A percentile compares a stretch with the other conserved stretches of the same genome.
phyloP scores from a whole-genome alignment of 2,888 invertebrate genomes.

The Aphidius colemani region DNA sequence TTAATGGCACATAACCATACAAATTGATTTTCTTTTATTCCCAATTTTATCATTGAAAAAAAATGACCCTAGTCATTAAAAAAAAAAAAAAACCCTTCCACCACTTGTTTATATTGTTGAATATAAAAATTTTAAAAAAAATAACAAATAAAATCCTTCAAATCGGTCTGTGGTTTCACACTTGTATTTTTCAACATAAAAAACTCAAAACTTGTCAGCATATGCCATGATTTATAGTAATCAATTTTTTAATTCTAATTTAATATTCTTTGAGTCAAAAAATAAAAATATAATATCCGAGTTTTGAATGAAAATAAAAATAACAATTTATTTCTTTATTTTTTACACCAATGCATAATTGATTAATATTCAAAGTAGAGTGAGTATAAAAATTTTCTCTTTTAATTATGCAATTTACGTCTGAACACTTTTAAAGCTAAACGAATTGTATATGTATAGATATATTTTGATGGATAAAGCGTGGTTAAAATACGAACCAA shows the following conservation, averaged over 20 bases:
- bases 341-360: too few relatives aligned
- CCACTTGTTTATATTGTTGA: not conserved
- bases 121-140: not conserved
- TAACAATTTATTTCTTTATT: too few relatives aligned
- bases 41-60: not conserved
- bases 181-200: not conserved
- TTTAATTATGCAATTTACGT: too few relatives aligned
- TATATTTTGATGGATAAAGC: not conserved
- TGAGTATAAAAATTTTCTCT: too few relatives aligned
- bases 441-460: not conserved
- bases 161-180: constrained; percentile 15
- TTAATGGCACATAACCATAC: too few relatives aligned
- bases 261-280: not conserved
- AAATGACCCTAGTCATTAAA: not conserved
- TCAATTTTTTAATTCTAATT: constrained; percentile 2
- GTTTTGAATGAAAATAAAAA: too few relatives aligned
- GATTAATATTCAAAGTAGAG: too few relatives aligned
- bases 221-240: not conserved
- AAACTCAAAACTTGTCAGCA: constrained; percentile 13
- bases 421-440: too few relatives aligned
- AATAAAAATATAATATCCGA: too few relatives aligned
- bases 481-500: constrained; percentile 4
- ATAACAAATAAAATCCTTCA: too few relatives aligned
- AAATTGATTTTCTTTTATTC: too few relatives aligned
- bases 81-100: too few relatives aligned